phyloP scores from a whole-genome alignment of 2,113 vertebrate genomes.

The Heloderma charlesbogerti region DNA sequence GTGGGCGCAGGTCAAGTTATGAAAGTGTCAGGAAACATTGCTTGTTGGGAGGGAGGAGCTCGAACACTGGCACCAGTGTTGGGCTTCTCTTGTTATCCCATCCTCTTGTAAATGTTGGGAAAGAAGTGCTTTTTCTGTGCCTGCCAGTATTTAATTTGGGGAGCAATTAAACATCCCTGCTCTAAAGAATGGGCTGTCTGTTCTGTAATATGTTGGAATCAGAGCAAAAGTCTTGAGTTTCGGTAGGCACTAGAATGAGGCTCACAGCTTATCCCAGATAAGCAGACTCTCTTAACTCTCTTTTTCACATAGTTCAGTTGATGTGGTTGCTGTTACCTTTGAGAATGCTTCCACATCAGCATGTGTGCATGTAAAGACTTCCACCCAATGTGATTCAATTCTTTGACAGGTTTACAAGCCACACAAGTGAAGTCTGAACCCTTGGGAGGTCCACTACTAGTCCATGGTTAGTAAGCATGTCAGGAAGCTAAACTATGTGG shows the following conservation, averaged over 20 bases:
- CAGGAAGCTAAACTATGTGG: no score
- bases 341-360: not conserved
- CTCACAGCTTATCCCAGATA: not conserved
- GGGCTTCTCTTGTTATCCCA: slow-evolving; percentile 59
- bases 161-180: slow-evolving; percentile 72
- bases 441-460: not conserved
- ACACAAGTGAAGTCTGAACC: not conserved
- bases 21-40: not conserved
- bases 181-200: slow-evolving; percentile 29
- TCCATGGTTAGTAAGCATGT: not conserved
- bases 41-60: not conserved
- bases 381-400: not conserved
- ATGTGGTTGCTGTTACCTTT: not conserved
- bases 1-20: slow-evolving; percentile 36
- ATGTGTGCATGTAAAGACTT: not conserved
- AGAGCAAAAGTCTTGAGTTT: not conserved
- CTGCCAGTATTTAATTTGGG: slow-evolving; percentile 73
- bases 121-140: slow-evolving; percentile 49
- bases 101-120: slow-evolving; percentile 65
- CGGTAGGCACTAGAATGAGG: not conserved
- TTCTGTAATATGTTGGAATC: slow-evolving; percentile 18
- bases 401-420: no score
- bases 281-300: slow-evolving; percentile 18
- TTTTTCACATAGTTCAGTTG: not conserved
- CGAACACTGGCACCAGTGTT: slow-evolving; percentile 50